Evolutionary conservation across 2,888 invertebrate species (phyloP), one percentile per base, ranked within the genome.

Genomic region (Drosophila birchii): DNA sequence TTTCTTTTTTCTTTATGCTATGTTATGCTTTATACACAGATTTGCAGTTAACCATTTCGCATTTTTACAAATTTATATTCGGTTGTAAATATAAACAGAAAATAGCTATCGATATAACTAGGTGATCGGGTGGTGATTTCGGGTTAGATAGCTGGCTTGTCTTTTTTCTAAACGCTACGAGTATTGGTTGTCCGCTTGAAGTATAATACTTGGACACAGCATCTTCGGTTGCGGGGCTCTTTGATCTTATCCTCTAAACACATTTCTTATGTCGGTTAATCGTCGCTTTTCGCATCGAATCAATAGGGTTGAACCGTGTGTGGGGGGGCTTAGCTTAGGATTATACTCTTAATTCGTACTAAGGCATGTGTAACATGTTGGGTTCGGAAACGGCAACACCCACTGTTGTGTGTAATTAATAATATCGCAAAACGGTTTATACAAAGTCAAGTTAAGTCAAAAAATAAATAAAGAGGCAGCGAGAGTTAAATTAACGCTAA

Each of bases 1-100:
- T 45, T 34, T 51, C 18, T 34, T 53, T 53, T 53, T 16, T 53
- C n/a, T 51, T 53, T 47, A 6, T 43, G 16, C 0, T 39, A 74
- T 76, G 38, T 72, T 75, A 55, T 76, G 47, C 57, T 84, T 83
- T 76, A 66, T 70, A 86, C 72, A 87, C 51, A 53, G 34, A 78
- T 62, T 86, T 86, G 87, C 76, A 76, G 43, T 72, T 74, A 41
- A 62, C 71, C 64, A 66, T 68, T 23, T 73, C 56, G 72, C 59
- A 66, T 76, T 75, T 88, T 79, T 79, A 82, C 83, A 86, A 47
- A 88, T 78, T 82, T 86, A 86, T 85, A 81, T 85, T 82, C 75
- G 62, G 54, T 51, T 32, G 36, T 74, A 82, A 82, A 88, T 86
- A 88, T 76, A 88, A 83, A 83, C 60, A 57, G 83, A 88, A 80